phyloP scores from a whole-genome alignment of 2,113 vertebrate species.

The Cromileptes altivelis region DNA sequence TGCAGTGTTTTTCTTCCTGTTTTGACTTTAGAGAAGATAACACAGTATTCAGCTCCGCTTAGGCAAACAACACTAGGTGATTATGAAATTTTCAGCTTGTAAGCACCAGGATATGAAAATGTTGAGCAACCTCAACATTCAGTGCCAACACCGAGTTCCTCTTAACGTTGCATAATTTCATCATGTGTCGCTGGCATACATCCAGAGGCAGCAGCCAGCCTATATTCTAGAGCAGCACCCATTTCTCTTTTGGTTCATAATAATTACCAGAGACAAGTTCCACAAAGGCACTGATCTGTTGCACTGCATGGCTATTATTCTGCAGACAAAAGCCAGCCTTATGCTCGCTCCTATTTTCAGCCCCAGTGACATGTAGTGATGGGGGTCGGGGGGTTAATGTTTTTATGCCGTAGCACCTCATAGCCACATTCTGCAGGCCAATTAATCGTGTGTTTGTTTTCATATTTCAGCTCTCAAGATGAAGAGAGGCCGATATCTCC shows the following conservation, averaged over 20 bases:
- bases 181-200: slow-evolving; percentile 58
- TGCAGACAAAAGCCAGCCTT: slow-evolving; percentile 76
- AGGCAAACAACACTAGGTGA: slow-evolving; percentile 44
- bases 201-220: slow-evolving; percentile 44
- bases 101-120: slow-evolving; percentile 60
- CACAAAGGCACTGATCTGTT: slow-evolving; percentile 74
- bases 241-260: slow-evolving; percentile 61
- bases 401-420: slow-evolving; percentile 39
- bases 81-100: slow-evolving; percentile 57
- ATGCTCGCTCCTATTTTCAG: slow-evolving; percentile 62
- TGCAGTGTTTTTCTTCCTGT: slow-evolving; percentile 38
- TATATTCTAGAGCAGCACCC: slow-evolving; percentile 49
- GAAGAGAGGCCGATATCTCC: slow-evolving; percentile 93
- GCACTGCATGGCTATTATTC: slow-evolving; percentile 74
- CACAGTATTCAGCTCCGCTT: slow-evolving; percentile 24
- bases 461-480: slow-evolving; percentile 87
- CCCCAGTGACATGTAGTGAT: slow-evolving; percentile 33
- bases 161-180: slow-evolving; percentile 72
- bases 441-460: slow-evolving; percentile 52
- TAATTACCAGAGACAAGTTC: slow-evolving; percentile 77
- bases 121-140: slow-evolving; percentile 67
- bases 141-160: slow-evolving; percentile 55
- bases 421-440: slow-evolving; percentile 26
- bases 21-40: slow-evolving; percentile 45
- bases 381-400: not conserved